A percentile compares a stretch with the other conserved stretches of the same genome.
These are phyloP conservation scores for Poicephalus meyeri DNA, from an alignment of 2,113 vertebrate species.

Conservation along the genomic window DNA sequence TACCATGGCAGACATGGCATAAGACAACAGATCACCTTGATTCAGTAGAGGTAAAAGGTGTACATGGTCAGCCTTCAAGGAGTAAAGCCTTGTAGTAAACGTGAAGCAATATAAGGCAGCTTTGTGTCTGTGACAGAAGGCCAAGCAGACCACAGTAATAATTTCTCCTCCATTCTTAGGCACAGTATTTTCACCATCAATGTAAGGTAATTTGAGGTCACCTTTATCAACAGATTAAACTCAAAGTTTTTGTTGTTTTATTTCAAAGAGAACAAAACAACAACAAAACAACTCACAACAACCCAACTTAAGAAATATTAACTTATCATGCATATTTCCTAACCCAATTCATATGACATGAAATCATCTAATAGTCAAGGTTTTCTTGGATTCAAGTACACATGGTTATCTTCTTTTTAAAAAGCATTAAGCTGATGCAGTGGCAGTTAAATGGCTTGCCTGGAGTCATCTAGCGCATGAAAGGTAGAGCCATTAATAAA, in stretches of 20 bases:
- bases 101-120: background rate
- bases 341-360: background rate
- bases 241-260: background rate
- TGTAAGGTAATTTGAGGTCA: background rate
- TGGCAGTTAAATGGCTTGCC: slow-evolving; percentile 24
- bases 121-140: background rate
- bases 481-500: slow-evolving; percentile 14
- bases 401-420: background rate
- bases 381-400: background rate
- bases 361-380: background rate
- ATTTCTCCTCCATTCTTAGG: background rate
- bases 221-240: background rate
- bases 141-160: background rate
- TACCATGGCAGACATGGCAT: background rate
- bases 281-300: background rate
- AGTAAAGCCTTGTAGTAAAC: background rate
- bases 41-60: background rate
- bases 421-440: slow-evolving; percentile 24
- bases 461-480: background rate
- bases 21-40: background rate
- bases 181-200: background rate
- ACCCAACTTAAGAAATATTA: background rate
- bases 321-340: background rate
- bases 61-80: background rate
- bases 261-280: background rate